Evolutionary conservation across 2,888 invertebrate species (phyloP), one percentile per base, ranked within the genome.

Genomic region (Ophraella communa): DNA sequence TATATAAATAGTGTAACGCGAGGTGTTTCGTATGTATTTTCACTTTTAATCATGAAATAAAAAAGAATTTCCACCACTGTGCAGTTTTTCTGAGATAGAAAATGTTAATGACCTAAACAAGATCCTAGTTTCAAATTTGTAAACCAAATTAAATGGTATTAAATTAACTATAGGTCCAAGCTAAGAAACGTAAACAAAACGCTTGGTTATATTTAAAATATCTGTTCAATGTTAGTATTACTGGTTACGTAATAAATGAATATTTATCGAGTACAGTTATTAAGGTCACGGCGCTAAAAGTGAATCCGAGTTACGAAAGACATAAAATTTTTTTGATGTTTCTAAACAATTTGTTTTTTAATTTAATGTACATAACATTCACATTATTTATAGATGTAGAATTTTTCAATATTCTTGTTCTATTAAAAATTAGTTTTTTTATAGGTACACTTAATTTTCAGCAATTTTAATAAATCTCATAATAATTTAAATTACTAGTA

Each of bases 221-320:
- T 17, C 14, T 51, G 27, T 27, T 27, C 14, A 51, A 27, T 51
- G 27, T 51, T 27, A 51, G 14, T 39, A 27, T 17, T 51, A 20
- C 17, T 27, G 2, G 17, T 59, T 59, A 42, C 44, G 20, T 24
- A 59, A 58, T 24, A 21, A 49, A 59, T 59, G 39, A 59, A 47
- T 56, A 56, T 56, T 56, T 56, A 56, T 56, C 33, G 30, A 56
- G 24, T 39, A 17, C 20, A 2, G 27, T 45, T 45, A 45, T 45
- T 56, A 56, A 56, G 56, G 56, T 56, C 56, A 45, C 10, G 30
- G 17, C 33, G n/a, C 45, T 56, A 30, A 44, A 55, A 56, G 45
- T 56, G 56, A 56, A 56, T 56, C 45, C 45, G 21, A 23, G 24
- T 55, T 55, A 14, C 33, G 45, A 42, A 56, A 56, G 30, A 10